Evolutionary conservation across 2,797 vertebrate genomes (phyloP).

Genomic region (Labroides dimidiatus): DNA sequence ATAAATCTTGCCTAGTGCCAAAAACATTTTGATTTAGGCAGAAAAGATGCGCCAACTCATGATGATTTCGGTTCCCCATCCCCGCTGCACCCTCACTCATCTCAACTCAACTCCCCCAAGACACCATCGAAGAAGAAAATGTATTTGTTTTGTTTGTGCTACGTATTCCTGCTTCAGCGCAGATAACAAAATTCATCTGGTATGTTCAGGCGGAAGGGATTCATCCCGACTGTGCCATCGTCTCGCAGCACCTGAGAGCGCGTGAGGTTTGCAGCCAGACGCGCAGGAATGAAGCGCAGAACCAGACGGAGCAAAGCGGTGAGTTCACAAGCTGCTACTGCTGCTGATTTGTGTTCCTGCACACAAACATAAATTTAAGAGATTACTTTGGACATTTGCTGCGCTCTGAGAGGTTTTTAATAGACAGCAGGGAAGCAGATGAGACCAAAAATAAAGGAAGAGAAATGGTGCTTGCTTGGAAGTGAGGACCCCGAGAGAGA

Average conservation of each 20-base stretch:
- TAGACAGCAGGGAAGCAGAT: conserved; percentile 12
- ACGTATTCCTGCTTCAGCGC: neutral
- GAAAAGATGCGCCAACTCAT: neutral
- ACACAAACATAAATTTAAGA: neutral
- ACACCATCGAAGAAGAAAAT: neutral
- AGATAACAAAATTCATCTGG: conserved; percentile 43
- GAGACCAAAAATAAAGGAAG: neutral
- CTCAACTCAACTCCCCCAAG: neutral
- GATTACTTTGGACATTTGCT: neutral
- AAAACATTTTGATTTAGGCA: neutral
- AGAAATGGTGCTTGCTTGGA: neutral
- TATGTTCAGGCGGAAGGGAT: conserved; percentile 75
- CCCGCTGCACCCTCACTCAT: neutral
- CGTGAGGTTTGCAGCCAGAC: conserved; percentile 76
- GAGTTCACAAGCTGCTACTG: conserved; percentile 23
- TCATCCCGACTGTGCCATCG: conserved; percentile 85
- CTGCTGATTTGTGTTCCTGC: conserved; percentile 16
- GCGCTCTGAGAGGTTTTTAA: conserved; percentile 15
- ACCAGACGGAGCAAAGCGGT: conserved; percentile 74
- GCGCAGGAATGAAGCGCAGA: conserved; percentile 75
- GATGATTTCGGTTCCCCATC: neutral
- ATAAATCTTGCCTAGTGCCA: neutral
- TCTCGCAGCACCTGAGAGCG: conserved; percentile 79
- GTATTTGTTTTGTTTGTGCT: neutral
- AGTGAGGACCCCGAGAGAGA: neutral